A percentile compares a stretch with the other conserved stretches of the same genome.
Evolutionary conservation across 2,888 invertebrate genomes (phyloP).

Genomic region (Napeogenes sylphis): DNA sequence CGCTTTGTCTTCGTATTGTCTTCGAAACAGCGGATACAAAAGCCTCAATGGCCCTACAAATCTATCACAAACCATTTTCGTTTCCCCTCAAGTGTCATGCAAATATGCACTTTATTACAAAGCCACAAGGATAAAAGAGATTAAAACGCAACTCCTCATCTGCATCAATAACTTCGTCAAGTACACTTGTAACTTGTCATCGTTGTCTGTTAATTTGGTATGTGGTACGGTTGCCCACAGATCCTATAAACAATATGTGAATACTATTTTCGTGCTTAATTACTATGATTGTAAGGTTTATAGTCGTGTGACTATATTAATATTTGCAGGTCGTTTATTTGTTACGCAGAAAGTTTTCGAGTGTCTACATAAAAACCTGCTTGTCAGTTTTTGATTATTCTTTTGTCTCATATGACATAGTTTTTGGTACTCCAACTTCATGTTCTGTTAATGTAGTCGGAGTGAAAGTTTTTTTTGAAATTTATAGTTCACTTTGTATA

Average conservation of each 20-base stretch:
- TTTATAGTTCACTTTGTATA: neutral
- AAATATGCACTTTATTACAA: slow-evolving; percentile 36
- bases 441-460: slow-evolving; percentile 6
- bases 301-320: slow-evolving; percentile 5
- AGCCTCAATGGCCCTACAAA: slow-evolving; percentile 48
- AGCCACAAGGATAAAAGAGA: slow-evolving; percentile 28
- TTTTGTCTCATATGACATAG: slow-evolving; percentile 47
- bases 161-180: slow-evolving; percentile 41
- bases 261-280: slow-evolving; percentile 8
- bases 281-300: neutral
- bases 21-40: slow-evolving; percentile 59
- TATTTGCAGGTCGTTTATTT: slow-evolving; percentile 34
- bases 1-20: slow-evolving; percentile 69
- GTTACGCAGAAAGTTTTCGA: slow-evolving; percentile 57
- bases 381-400: slow-evolving; percentile 52
- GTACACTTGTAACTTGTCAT: slow-evolving; percentile 72
- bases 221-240: slow-evolving; percentile 44
- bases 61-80: slow-evolving; percentile 30
- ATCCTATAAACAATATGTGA: slow-evolving; percentile 10
- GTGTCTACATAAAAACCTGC: slow-evolving; percentile 49
- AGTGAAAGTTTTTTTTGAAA: slow-evolving; percentile 2
- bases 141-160: slow-evolving; percentile 16
- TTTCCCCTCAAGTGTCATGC: slow-evolving; percentile 12
- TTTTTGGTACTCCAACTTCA: slow-evolving; percentile 13
- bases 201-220: slow-evolving; percentile 73